These are phyloP conservation scores for Diacarnus erythraeanus DNA, from an alignment of 37 sponge, comb jelly and placozoan species.

Conservation along the genomic window DNA sequence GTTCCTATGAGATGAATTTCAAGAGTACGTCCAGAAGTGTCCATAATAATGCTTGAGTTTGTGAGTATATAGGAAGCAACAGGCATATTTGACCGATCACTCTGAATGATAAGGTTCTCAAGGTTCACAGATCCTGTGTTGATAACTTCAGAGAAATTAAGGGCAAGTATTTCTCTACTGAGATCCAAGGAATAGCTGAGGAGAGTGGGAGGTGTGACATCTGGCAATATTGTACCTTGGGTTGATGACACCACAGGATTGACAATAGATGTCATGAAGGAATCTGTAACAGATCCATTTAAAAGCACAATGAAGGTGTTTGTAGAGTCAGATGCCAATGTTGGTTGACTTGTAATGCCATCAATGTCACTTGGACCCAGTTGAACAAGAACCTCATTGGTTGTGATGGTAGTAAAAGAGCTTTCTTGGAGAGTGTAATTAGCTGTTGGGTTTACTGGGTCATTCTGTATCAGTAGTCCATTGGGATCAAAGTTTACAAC, in stretches of 20 bases:
- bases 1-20: slow-evolving; percentile 79
- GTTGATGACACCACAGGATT: slow-evolving; percentile 8
- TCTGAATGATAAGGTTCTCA: slow-evolving; percentile 53
- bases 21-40: slow-evolving; percentile 49
- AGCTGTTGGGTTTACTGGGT: slow-evolving; percentile 15
- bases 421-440: slow-evolving; percentile 56
- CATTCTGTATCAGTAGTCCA: slow-evolving; percentile 49
- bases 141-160: slow-evolving; percentile 80
- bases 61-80: slow-evolving; percentile 43
- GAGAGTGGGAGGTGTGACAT: slow-evolving; percentile 63
- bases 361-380: slow-evolving; percentile 64
- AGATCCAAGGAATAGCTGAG: slow-evolving; percentile 64
- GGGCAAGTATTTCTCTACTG: slow-evolving; percentile 64
- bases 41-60: slow-evolving; percentile 48
- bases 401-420: slow-evolving; percentile 5
- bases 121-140: slow-evolving; percentile 52
- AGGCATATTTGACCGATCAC: slow-evolving; percentile 31
- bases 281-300: slow-evolving; percentile 60
- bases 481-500: slow-evolving; percentile 29
- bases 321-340: slow-evolving; percentile 35
- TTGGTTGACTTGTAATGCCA: slow-evolving; percentile 39
- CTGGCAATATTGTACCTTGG: slow-evolving; percentile 47
- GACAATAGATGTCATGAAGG: slow-evolving; percentile 36
- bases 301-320: slow-evolving; percentile 57
- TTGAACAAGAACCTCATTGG: slow-evolving; percentile 46